phyloP scores from a whole-genome alignment of 2,888 invertebrate species.

The Pachydiplax longipennis region DNA sequence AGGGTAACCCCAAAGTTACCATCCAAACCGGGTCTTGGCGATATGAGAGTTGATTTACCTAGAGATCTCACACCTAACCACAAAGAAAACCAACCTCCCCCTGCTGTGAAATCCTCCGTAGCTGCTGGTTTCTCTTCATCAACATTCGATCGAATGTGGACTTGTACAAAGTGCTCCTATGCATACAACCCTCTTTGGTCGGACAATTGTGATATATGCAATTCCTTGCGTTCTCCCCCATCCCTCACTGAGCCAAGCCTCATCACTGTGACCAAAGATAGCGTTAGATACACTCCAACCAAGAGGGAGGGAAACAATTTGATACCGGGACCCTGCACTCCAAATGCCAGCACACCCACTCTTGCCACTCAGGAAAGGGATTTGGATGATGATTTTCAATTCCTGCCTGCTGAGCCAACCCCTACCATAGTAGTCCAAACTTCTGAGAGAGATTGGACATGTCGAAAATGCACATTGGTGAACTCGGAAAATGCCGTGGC shows the following conservation, averaged over 20 bases:
- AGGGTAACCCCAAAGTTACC: constrained; percentile 50
- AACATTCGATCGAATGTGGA: constrained; percentile 73
- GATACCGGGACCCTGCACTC: constrained; percentile 44
- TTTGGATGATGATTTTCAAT: constrained; percentile 73
- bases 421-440: not conserved
- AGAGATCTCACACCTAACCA: not conserved
- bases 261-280: constrained; percentile 71
- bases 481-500: constrained; percentile 75
- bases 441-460: constrained; percentile 73
- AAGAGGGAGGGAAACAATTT: constrained; percentile 53
- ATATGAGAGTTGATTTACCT: constrained; percentile 16
- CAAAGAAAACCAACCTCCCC: not conserved
- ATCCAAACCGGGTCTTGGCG: not conserved
- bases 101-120: not conserved
- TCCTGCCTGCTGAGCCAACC: constrained; percentile 58
- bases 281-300: constrained; percentile 58
- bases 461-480: constrained; percentile 85
- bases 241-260: constrained; percentile 71
- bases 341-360: constrained; percentile 61
- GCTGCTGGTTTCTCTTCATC: constrained; percentile 2
- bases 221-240: constrained; percentile 69
- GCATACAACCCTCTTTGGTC: constrained; percentile 85
- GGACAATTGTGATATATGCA: constrained; percentile 83
- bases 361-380: constrained; percentile 74
- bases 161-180: constrained; percentile 87